Base-by-base conservation (phyloP, 2,888 invertebrate species). In the Athalia rosae region DNA sequence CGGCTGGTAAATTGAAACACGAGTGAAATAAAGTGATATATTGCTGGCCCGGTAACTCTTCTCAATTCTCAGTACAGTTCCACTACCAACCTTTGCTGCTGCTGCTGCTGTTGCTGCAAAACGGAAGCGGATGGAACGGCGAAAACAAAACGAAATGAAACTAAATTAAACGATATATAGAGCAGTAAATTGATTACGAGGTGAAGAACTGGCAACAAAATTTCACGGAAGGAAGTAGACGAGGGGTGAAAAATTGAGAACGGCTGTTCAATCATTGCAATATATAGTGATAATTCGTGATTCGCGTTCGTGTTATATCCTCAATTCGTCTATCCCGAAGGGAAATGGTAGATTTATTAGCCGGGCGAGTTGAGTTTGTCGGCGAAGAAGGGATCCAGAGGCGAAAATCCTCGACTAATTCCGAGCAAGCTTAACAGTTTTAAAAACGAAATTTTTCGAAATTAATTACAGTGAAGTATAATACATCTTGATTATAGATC, bases 1-100 rank as follows among this genome's bases (percentile, higher is more conserved):
- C 81, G 77, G 77, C 78, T 77, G 82, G 80, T 83, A 83, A 84
- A 85, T 84, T 85, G 84, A 85, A 86, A 84, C 82, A 80, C 77
- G 77, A 78, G 79, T 80, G 83, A 82, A 84, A 83, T 82, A 81
- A 82, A 85, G 78, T 80, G 78, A 76, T 74, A 56, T 76, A 74
- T 73, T 76, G 69, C 77, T 41, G 48, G 43, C 6, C 61, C 56
- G n/a, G 28, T 9, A 47, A 4, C 58, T 45, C 48, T 53, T 67
- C 66, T n/a, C 15, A 53, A 13, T 66, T 28, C 28, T 28, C 28
- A 28, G 28, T 28, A 28, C 28, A 28, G 28, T 28, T 71, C 56
- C 11, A 6, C 69, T 69, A 43, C 69, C 8, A 53, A 9, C 50
- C 15, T 50, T 28, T 67, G 13, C 53, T 50, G 28, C 28, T 28